A percentile compares a stretch with the other conserved stretches of the same genome.
These are phyloP conservation scores for Liposcelis brunnea DNA, from an alignment of 2,888 invertebrate genomes.

Conservation along the genomic window DNA sequence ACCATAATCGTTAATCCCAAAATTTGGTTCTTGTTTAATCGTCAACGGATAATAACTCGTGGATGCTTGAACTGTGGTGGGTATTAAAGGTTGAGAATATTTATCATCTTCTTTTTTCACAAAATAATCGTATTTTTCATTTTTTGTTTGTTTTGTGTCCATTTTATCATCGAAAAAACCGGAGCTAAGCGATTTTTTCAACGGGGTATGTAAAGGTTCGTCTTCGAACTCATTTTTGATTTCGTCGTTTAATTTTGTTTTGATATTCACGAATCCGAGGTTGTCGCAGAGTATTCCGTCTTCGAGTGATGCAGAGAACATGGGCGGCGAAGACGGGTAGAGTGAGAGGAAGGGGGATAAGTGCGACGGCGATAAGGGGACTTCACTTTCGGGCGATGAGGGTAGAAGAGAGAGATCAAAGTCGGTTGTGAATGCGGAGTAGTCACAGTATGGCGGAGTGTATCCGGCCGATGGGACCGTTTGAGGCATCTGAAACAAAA, in stretches of 20 bases:
- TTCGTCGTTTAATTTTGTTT: conserved; percentile 13
- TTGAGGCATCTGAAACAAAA: conserved; percentile 57
- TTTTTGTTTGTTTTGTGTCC: too few species aligned
- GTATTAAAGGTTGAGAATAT: background rate
- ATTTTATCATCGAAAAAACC: conserved; percentile 3
- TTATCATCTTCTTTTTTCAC: too few species aligned
- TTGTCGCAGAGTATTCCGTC: conserved; percentile 12
- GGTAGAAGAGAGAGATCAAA: conserved; percentile 59
- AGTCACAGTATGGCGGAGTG: conserved; percentile 48
- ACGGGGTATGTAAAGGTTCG: conserved; percentile 12
- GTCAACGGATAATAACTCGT: conserved; percentile 7
- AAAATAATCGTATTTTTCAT: too few species aligned
- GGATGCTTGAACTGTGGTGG: conserved; percentile 1
- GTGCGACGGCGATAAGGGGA: conserved; percentile 26
- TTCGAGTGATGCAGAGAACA: conserved; percentile 13
- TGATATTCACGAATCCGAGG: conserved; percentile 13
- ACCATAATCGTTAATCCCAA: conserved; percentile 10
- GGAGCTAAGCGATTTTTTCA: conserved; percentile 5
- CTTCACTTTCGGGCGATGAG: conserved; percentile 21
- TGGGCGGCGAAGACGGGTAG: conserved; percentile 15
- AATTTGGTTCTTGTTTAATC: conserved; percentile 19
- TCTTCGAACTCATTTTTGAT: background rate
- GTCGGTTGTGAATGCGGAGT: conserved; percentile 37
- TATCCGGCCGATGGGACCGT: conserved; percentile 61
- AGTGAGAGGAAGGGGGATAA: conserved; percentile 35